Conservation (phyloP, 2,797 vertebrate genomes). For the Brachyalestes nurse region DNA sequence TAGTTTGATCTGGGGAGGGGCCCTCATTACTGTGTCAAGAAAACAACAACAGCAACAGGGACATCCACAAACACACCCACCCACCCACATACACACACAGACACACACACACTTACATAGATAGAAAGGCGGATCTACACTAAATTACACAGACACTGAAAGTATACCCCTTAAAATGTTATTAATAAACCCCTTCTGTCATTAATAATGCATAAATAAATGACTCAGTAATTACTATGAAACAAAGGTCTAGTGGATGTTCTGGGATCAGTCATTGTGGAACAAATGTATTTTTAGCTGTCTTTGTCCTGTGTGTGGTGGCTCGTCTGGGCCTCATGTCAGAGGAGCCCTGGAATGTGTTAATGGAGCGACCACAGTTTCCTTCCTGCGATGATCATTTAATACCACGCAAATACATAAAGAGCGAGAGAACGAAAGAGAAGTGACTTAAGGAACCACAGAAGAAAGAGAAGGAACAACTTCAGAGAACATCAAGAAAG, state of each 20-base stretch:
- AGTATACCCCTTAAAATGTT: not conserved
- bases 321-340: constrained; percentile 52
- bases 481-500: not conserved
- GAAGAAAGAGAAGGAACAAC: not conserved
- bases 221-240: not conserved
- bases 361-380: constrained; percentile 74
- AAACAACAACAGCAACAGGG: constrained; percentile 41
- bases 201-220: too few relatives aligned
- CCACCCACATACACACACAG: constrained; percentile 37
- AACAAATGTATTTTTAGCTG: constrained; percentile 64
- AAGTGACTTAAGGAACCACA: not conserved
- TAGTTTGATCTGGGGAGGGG: constrained; percentile 65
- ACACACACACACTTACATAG: not conserved
- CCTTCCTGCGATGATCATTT: constrained; percentile 65
- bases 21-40: constrained; percentile 56
- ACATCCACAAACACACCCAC: constrained; percentile 42
- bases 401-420: constrained; percentile 47
- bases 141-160: not conserved
- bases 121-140: not conserved
- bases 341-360: constrained; percentile 74
- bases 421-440: not conserved
- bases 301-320: constrained; percentile 32
- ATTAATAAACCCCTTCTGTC: too few relatives aligned
- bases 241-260: not conserved
- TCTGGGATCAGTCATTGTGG: constrained; percentile 41